Conservation (phyloP, 2,888 invertebrate genomes). For the Deilephila porcellus region DNA sequence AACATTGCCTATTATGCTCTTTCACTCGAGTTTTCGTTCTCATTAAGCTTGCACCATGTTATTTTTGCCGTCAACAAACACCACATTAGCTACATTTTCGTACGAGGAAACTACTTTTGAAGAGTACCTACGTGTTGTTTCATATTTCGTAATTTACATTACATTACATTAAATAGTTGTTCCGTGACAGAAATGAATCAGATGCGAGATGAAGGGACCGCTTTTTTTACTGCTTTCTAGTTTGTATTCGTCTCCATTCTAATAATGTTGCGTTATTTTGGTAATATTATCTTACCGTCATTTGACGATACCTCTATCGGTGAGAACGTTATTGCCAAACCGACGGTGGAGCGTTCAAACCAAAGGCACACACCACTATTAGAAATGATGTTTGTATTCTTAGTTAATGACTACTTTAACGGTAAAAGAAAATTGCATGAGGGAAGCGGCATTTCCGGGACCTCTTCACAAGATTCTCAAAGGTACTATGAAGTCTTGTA, state of each 20-base stretch:
- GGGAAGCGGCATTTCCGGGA: no score
- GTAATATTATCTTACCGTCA: neutral
- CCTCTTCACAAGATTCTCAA: no score
- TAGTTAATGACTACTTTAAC: no score
- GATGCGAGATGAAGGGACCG: constrained; percentile 35
- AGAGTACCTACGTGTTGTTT: neutral
- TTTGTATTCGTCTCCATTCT: constrained; percentile 6
- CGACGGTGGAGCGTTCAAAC: no score
- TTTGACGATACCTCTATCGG: no score
- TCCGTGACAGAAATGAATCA: constrained; percentile 54
- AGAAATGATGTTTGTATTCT: no score
- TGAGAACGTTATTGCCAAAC: no score
- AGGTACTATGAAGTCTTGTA: no score
- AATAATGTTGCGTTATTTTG: neutral
- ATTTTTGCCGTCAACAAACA: constrained; percentile 33
- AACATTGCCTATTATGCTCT: constrained; percentile 52
- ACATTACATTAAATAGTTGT: constrained; percentile 27
- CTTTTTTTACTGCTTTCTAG: constrained; percentile 14
- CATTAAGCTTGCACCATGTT: constrained; percentile 40
- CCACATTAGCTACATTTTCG: no score
- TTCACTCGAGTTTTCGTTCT: constrained; percentile 55
- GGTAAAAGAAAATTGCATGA: no score
- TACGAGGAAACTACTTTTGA: neutral
- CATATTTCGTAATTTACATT: constrained; percentile 9
- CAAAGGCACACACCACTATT: no score